phyloP scores from a whole-genome alignment of 2,113 vertebrate species.

The Atherinomorus stipes region DNA sequence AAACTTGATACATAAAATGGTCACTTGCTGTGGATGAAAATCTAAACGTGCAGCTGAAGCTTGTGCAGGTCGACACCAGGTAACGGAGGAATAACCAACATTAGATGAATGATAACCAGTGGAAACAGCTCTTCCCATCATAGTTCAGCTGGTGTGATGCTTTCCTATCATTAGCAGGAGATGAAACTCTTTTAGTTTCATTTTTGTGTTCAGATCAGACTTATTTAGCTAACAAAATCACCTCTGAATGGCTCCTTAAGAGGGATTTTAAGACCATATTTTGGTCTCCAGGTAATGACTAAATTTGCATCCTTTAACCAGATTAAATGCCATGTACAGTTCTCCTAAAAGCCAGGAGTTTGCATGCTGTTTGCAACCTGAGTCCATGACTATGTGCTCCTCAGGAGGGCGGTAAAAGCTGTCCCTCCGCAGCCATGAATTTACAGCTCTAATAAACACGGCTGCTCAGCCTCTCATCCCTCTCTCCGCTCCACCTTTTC shows the following conservation, averaged over 20 bases:
- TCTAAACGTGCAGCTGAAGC: too few relatives aligned
- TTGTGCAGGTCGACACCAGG: too few relatives aligned
- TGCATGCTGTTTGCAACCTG: conserved; percentile 14
- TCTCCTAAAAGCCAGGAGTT: conserved; percentile 16
- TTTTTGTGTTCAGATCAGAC: too few relatives aligned
- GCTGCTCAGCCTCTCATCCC: conserved; percentile 5
- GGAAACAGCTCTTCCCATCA: too few relatives aligned
- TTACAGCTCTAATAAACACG: conserved; percentile 70
- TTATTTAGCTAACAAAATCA: neutral
- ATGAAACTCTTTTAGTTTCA: neutral
- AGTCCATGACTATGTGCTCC: conserved; percentile 62
- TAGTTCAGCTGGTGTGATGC: too few relatives aligned
- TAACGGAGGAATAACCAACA: too few relatives aligned
- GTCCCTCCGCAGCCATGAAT: conserved; percentile 58
- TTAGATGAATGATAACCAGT: too few relatives aligned
- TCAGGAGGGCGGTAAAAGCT: conserved; percentile 71
- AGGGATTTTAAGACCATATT: neutral
- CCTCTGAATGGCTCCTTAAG: too few relatives aligned
- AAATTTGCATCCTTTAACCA: conserved; percentile 7
- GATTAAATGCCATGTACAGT: too few relatives aligned
- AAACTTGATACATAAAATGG: too few relatives aligned
- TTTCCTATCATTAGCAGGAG: neutral
- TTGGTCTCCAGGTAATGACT: conserved; percentile 9
- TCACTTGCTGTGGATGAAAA: too few relatives aligned
- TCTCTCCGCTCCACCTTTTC: conserved; percentile 27